Base-by-base conservation (phyloP, 2,113 vertebrate species). In the Rhizomys pruinosus region DNA sequence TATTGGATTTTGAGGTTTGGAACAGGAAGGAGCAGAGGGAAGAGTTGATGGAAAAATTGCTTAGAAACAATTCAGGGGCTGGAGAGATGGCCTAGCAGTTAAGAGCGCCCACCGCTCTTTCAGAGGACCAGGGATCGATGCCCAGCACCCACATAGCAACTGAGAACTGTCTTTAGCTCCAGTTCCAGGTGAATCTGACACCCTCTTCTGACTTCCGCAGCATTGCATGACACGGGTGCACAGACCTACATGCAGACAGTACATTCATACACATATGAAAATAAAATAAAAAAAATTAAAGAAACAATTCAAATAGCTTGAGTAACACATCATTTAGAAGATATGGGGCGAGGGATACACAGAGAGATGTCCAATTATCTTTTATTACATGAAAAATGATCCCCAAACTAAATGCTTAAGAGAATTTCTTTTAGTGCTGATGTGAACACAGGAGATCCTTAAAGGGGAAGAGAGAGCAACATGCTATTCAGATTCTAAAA, bases 41-140 rank as follows among this genome's bases (percentile, higher is more conserved):
- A 52, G n/a, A 72, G 20, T 20, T 39, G 57, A 12, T 42, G 3
- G n/a, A 80, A 93, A 94, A 59, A 9, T 34, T 88, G 12, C 68
- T 96, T 74, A 76, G 32, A 84, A 95, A 79, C 20, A 34, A 19
- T 3, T 59, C 32, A n/a, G n/a, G n/a, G n/a, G n/a, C n/a, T n/a
- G n/a, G n/a, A n/a, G n/a, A n/a, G n/a, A n/a, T n/a, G n/a, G n/a
- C n/a, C n/a, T n/a, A n/a, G n/a, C n/a, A n/a, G n/a, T n/a, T n/a
- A n/a, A n/a, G n/a, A n/a, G n/a, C n/a, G n/a, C n/a, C n/a, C n/a
- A n/a, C n/a, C n/a, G n/a, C n/a, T n/a, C n/a, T n/a, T n/a, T n/a
- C n/a, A n/a, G n/a, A n/a, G n/a, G n/a, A n/a, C n/a, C n/a, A n/a
- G n/a, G n/a, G n/a, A n/a, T n/a, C n/a, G n/a, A n/a, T n/a, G n/a